Percentiles rank a stretch among this genome's conserved stretches.
These are phyloP conservation scores for Trichoplusia ni DNA, from an alignment of 1,140 invertebrate genomes.

Conservation along the genomic window DNA sequence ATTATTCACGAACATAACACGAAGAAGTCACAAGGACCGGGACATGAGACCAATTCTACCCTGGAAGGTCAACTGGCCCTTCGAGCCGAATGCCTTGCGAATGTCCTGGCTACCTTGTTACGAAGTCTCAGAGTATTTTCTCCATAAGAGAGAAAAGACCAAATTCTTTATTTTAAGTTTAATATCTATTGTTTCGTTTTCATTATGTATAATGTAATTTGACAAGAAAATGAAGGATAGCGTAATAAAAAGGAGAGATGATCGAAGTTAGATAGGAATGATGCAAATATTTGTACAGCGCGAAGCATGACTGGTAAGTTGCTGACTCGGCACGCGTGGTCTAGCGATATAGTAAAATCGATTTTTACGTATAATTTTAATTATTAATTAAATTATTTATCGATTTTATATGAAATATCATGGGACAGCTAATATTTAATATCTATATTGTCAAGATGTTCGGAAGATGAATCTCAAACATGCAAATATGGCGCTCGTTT, in stretches of 20 bases:
- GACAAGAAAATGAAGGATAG: not conserved
- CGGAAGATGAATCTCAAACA: not conserved
- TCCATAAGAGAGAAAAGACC: slow-evolving; percentile 73
- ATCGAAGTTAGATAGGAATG: slow-evolving; percentile 16
- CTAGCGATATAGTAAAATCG: not conserved
- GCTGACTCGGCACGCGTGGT: not conserved
- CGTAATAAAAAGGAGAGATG: not conserved
- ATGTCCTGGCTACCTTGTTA: slow-evolving; percentile 90
- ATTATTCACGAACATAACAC: slow-evolving; percentile 76
- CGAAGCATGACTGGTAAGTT: slow-evolving; percentile 6
- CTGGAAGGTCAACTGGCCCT: slow-evolving; percentile 85
- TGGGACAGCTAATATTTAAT: too few species aligned
- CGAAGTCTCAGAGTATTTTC: slow-evolving; percentile 91
- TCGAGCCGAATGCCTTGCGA: slow-evolving; percentile 90
- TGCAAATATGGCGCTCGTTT: not conserved
- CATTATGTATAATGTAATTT: slow-evolving; percentile 6
- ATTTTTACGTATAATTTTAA: not conserved
- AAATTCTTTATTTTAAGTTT: not conserved
- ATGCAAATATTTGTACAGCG: slow-evolving; percentile 19
- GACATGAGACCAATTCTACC: slow-evolving; percentile 65
- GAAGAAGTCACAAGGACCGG: slow-evolving; percentile 68
- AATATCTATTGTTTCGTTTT: not conserved
- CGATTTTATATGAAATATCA: too few species aligned
- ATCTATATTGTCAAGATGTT: too few species aligned
- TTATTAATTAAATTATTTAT: too few species aligned